These are phyloP conservation scores for Neogobius melanostomus DNA, from an alignment of 2,113 vertebrate genomes.

Conservation along the genomic window DNA sequence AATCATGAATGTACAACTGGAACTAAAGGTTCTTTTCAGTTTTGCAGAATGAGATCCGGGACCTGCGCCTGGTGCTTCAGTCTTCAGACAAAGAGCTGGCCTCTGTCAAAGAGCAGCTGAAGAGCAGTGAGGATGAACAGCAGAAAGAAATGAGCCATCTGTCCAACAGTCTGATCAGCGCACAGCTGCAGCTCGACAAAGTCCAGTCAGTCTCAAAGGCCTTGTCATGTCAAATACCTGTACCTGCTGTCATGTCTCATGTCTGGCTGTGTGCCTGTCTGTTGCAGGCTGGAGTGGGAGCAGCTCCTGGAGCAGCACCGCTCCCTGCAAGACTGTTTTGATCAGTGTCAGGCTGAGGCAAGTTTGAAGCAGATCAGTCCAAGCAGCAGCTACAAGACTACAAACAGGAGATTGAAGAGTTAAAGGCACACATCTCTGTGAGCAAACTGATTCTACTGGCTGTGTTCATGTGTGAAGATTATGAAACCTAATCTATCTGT, in stretches of 20 bases:
- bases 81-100: slow-evolving; percentile 92
- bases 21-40: slow-evolving; percentile 68
- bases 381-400: slow-evolving; percentile 80
- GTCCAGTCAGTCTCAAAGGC: slow-evolving; percentile 78
- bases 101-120: slow-evolving; percentile 78
- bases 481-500: slow-evolving; percentile 31
- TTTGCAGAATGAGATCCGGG: slow-evolving; percentile 85
- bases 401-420: slow-evolving; percentile 77
- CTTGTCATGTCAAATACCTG: not conserved
- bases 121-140: slow-evolving; percentile 70
- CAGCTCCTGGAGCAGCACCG: slow-evolving; percentile 86
- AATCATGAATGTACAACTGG: not conserved
- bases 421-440: slow-evolving; percentile 82
- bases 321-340: slow-evolving; percentile 87
- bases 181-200: slow-evolving; percentile 87
- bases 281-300: slow-evolving; percentile 86
- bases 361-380: slow-evolving; percentile 88
- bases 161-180: slow-evolving; percentile 83
- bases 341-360: slow-evolving; percentile 90
- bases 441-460: slow-evolving; percentile 27
- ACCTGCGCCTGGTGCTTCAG: slow-evolving; percentile 89
- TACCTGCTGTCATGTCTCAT: not conserved
- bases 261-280: not conserved
- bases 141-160: slow-evolving; percentile 82
- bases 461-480: not conserved